These are phyloP conservation scores for Bostrychus sinensis DNA, from an alignment of 2,113 vertebrate genomes.

Conservation along the genomic window DNA sequence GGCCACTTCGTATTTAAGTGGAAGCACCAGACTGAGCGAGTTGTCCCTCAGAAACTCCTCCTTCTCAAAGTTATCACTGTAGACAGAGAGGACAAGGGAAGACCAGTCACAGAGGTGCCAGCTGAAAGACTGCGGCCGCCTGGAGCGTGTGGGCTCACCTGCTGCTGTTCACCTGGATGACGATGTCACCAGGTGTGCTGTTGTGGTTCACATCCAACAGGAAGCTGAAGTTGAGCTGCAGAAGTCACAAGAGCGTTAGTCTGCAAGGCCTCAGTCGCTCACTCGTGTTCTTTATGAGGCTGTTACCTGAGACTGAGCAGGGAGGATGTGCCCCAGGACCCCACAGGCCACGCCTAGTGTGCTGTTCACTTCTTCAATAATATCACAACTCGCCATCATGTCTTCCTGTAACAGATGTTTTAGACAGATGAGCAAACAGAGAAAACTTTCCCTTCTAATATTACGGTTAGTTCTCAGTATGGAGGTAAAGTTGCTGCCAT, in stretches of 20 bases:
- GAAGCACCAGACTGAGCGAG: constrained; percentile 73
- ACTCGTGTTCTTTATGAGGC: not conserved
- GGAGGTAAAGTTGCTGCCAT: no score
- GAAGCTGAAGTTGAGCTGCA: constrained; percentile 82
- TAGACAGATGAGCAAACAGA: no score
- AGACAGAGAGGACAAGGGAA: constrained; percentile 7
- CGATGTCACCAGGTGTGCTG: constrained; percentile 84
- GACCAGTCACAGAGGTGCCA: not conserved
- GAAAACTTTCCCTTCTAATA: no score
- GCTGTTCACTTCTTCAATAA: constrained; percentile 78
- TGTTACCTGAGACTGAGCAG: constrained; percentile 84
- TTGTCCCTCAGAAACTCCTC: constrained; percentile 79
- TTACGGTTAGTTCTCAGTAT: no score
- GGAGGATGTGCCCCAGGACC: constrained; percentile 84
- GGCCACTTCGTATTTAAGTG: constrained; percentile 86
- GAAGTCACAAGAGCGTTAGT: constrained; percentile 2
- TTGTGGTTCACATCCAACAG: constrained; percentile 89
- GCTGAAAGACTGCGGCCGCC: no score
- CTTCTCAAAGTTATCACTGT: constrained; percentile 86
- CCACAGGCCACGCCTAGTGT: constrained; percentile 82
- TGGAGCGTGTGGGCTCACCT: constrained; percentile 78
- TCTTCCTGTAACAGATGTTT: constrained; percentile 77
- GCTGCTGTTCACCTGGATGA: constrained; percentile 81
- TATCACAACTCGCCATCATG: constrained; percentile 85
- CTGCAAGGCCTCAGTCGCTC: not conserved